A percentile compares a stretch with the other conserved stretches of the same genome.
phyloP scores from a whole-genome alignment of 2,113 vertebrate species.

The Oxyura jamaicensis region DNA sequence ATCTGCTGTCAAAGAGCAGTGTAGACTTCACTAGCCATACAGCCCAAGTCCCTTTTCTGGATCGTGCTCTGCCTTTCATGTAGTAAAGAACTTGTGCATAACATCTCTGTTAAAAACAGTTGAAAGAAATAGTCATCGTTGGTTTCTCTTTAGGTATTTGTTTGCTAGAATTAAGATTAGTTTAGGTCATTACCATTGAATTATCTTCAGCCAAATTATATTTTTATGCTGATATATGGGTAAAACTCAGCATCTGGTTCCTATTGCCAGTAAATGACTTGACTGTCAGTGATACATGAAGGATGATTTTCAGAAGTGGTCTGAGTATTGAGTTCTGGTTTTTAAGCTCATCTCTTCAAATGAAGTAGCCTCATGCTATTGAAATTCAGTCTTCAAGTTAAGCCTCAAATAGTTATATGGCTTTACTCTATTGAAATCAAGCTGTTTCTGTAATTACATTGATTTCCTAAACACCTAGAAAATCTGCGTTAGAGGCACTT shows the following conservation, averaged over 20 bases:
- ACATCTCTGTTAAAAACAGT: neutral
- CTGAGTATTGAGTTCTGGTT: neutral
- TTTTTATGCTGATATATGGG: fast-evolving
- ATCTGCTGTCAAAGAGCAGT: neutral
- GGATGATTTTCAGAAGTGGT: neutral
- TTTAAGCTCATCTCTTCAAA: neutral
- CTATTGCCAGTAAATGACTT: neutral
- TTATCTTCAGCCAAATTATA: neutral
- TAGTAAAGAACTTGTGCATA: neutral
- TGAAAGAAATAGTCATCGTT: neutral
- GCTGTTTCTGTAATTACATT: neutral
- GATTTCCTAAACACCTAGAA: neutral
- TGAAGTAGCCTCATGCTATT: neutral
- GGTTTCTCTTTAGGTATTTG: neutral
- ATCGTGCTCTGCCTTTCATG: neutral
- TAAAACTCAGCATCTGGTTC: neutral
- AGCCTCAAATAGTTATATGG: neutral
- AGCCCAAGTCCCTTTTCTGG: neutral
- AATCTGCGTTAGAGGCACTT: neutral
- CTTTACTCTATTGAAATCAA: neutral
- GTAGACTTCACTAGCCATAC: fast-evolving
- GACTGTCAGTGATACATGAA: neutral
- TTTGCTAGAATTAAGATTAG: neutral
- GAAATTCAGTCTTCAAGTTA: neutral
- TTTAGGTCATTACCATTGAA: neutral